Conservation (phyloP, 2,888 invertebrate genomes). For the Endotricha flammealis region DNA sequence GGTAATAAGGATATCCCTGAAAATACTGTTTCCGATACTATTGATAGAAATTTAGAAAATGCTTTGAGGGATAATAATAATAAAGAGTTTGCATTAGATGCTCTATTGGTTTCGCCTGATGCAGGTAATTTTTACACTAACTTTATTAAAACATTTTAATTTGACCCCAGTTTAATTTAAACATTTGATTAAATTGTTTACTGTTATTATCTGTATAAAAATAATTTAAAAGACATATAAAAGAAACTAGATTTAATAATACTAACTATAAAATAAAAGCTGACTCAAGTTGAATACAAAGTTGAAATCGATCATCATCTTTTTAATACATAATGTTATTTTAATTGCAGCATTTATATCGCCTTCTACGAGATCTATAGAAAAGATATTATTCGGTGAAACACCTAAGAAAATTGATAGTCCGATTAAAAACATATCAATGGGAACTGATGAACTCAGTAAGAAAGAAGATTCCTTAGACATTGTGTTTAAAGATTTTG, state of each 20-base stretch:
- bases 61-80: slow-evolving; percentile 44
- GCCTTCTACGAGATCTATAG: slow-evolving; percentile 53
- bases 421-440: too few relatives aligned
- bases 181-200: too few relatives aligned
- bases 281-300: too few relatives aligned
- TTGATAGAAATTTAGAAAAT: slow-evolving; percentile 52
- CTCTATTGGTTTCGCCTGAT: slow-evolving; percentile 50
- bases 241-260: too few relatives aligned
- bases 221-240: too few relatives aligned
- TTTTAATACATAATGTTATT: too few relatives aligned
- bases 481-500: neutral
- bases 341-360: too few relatives aligned
- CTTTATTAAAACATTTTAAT: slow-evolving; percentile 3
- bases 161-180: too few relatives aligned
- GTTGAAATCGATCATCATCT: too few relatives aligned
- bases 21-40: slow-evolving; percentile 19
- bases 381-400: slow-evolving; percentile 55
- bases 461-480: neutral
- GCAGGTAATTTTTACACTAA: slow-evolving; percentile 31
- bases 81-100: slow-evolving; percentile 41
- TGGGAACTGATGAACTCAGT: neutral
- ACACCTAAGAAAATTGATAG: slow-evolving; percentile 21
- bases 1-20: neutral
- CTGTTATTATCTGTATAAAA: too few relatives aligned
- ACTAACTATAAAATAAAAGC: too few relatives aligned